Evolutionary conservation across 1,140 invertebrate species (phyloP).

Genomic region (Drosophila simulans): DNA sequence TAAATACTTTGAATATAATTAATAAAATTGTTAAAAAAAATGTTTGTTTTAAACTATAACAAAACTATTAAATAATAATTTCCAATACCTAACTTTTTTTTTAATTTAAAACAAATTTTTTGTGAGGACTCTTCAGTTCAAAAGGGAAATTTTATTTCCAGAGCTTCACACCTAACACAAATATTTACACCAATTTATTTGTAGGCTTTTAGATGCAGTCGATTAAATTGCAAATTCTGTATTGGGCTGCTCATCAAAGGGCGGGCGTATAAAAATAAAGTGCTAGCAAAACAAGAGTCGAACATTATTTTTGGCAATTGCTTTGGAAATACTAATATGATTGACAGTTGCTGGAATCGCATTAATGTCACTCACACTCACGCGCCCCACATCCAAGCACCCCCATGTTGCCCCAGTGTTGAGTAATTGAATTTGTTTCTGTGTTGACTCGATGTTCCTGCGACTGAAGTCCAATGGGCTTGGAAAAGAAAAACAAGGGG

Average conservation of each 20-base stretch:
- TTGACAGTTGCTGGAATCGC: constrained; percentile 66
- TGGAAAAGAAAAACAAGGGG: constrained; percentile 21
- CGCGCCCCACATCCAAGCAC: constrained; percentile 9
- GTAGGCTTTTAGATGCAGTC: constrained; percentile 57
- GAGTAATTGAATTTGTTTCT: constrained; percentile 79
- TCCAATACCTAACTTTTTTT: no score
- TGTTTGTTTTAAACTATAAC: no score
- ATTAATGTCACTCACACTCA: constrained; percentile 71
- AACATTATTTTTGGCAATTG: constrained; percentile 54
- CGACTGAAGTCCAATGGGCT: constrained; percentile 22
- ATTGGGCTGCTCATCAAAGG: constrained; percentile 51
- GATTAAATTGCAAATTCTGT: constrained; percentile 73
- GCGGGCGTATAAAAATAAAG: constrained; percentile 35
- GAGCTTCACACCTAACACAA: constrained; percentile 8
- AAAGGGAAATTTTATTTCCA: not conserved
- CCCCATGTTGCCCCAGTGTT: constrained; percentile 37
- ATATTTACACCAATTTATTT: constrained; percentile 55
- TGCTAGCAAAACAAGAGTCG: constrained; percentile 46
- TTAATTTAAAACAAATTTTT: no score
- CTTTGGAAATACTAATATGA: constrained; percentile 63
- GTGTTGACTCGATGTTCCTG: constrained; percentile 73
- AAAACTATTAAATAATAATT: no score
- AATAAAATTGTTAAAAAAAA: no score
- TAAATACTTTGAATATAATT: no score
- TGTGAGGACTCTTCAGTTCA: no score